Base-by-base conservation (phyloP, 2,113 vertebrate species). In the Leuciscus idus region DNA sequence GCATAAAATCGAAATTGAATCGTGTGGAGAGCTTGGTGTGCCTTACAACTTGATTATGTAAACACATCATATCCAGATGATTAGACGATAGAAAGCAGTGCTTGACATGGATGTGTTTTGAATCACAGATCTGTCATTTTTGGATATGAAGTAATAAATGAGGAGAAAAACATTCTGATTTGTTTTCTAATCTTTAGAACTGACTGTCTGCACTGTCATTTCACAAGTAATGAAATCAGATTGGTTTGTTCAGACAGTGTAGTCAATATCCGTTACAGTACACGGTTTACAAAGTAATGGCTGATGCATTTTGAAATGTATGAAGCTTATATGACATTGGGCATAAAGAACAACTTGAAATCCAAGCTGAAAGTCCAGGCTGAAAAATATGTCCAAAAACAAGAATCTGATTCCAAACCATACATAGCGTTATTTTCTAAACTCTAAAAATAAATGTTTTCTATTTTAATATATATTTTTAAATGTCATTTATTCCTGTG, bases 81-180 rank as follows among this genome's bases (percentile, higher is more conserved):
- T 82, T 82, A 82, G 81, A 70, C 43, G 23, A 28, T 33, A 70
- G 46, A 11, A 52, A 55, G 46, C 26, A 52, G 6, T n/a, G 62
- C 30, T 82, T 70, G 64, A 70, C 81, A 52, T 55, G 52, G 64
- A 70, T 70, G 81, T 21, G n/a, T 64, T 81, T 52, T 82, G 28
- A 82, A 81, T 43, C 30, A 17, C 50, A 78, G 2, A 78, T n/a
- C 36, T 73, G 55, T 78, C 30, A 78, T 36, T 36, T 57, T 78
- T 19, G 28, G 28, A 59, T 78, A 59, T 43, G 70, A 73, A 43
- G 70, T n/a, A 43, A 73, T 43, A 43, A 12, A 26, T 48, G 12
- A 75, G 26, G 43, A 74, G 72, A 50, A 75, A 75, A 75, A 46
- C 33, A 33, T 33, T 33, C 33, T 33, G 33, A 33, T 33, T 33